A percentile compares a stretch with the other conserved stretches of the same genome.
Conservation (phyloP, 2,113 vertebrate species). For the Epinephelus fuscoguttatus region DNA sequence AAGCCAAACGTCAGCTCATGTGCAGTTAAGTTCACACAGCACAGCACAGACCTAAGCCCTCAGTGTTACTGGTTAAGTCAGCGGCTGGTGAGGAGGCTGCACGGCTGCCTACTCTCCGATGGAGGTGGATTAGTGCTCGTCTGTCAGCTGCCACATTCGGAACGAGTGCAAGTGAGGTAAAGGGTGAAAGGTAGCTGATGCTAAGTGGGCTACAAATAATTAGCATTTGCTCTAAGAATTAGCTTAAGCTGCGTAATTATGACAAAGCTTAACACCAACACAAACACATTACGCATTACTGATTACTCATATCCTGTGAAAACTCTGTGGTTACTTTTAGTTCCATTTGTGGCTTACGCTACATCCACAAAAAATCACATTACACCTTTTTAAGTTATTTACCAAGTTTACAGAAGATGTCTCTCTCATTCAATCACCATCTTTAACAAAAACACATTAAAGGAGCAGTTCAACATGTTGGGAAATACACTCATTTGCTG, state of each 20-base stretch:
- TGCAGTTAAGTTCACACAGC: constrained; percentile 29
- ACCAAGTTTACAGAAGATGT: neutral
- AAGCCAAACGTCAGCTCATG: constrained; percentile 36
- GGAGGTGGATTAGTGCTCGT: constrained; percentile 40
- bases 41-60: constrained; percentile 1
- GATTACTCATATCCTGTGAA: constrained; percentile 8
- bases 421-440: neutral
- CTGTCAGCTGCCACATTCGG: constrained; percentile 32
- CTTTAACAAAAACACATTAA: neutral
- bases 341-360: neutral
- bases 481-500: neutral
- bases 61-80: constrained; percentile 21
- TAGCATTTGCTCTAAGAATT: constrained; percentile 25
- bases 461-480: neutral
- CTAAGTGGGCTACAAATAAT: constrained; percentile 46
- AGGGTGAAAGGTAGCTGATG: constrained; percentile 45
- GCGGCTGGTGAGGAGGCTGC: constrained; percentile 28
- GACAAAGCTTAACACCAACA: constrained; percentile 16
- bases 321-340: neutral
- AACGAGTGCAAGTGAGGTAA: constrained; percentile 38
- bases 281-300: constrained; percentile 25
- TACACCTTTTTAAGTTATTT: neutral
- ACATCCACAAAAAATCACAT: neutral
- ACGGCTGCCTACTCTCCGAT: neutral
- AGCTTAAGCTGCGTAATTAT: constrained; percentile 43